These are phyloP conservation scores for Salticus scenicus DNA, from an alignment of 2,888 invertebrate genomes.

Conservation along the genomic window DNA sequence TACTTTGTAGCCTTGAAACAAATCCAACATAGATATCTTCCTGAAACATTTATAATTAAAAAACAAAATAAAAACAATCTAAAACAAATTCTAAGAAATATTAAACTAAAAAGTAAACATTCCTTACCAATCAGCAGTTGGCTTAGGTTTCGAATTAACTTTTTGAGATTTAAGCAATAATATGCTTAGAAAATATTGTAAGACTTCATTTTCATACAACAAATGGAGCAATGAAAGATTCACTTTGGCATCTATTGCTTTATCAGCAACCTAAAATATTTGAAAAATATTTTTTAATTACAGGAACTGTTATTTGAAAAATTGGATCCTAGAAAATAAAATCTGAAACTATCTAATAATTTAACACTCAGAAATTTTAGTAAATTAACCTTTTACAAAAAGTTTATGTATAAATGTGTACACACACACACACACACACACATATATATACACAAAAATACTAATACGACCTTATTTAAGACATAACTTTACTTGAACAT, in stretches of 20 bases:
- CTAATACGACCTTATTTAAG: too few relatives aligned
- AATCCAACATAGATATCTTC: slow-evolving; percentile 16
- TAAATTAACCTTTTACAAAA: too few relatives aligned
- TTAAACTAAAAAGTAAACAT: background rate
- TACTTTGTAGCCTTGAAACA: slow-evolving; percentile 30
- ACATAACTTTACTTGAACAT: too few relatives aligned
- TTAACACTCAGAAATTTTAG: too few relatives aligned
- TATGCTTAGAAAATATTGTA: slow-evolving; percentile 52
- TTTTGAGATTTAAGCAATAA: slow-evolving; percentile 16
- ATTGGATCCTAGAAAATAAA: too few relatives aligned
- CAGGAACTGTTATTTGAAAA: too few relatives aligned
- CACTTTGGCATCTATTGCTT: slow-evolving; percentile 33
- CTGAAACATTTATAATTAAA: slow-evolving; percentile 24
- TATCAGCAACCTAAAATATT: slow-evolving; percentile 40
- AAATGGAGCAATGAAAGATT: slow-evolving; percentile 47
- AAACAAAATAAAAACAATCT: background rate
- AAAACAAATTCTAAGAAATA: too few relatives aligned
- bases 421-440: too few relatives aligned
- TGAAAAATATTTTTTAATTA: too few relatives aligned
- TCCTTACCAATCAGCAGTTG: slow-evolving; percentile 23
- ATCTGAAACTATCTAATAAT: too few relatives aligned
- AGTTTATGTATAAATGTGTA: too few relatives aligned
- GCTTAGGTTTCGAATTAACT: background rate
- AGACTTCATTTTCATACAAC: slow-evolving; percentile 51
- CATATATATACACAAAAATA: too few relatives aligned